Evolutionary conservation across 2,113 vertebrate genomes (phyloP), one percentile per base, ranked within the genome.

Genomic region (Prolemur simus): DNA sequence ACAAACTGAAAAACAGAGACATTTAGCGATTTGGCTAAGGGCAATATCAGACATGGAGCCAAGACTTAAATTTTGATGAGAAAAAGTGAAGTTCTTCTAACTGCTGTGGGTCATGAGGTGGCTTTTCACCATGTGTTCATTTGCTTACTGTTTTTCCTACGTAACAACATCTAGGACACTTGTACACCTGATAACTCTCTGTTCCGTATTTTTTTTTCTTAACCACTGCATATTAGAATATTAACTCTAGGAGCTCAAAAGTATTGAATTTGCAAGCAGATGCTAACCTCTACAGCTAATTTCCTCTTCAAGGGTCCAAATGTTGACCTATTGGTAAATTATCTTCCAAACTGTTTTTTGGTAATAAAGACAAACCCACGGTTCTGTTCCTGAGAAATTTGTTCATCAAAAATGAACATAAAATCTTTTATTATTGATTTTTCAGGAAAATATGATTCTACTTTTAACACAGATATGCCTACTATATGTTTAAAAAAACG

Each of bases 61-160:
- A 66, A 76, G n/a, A 37, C 58, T 73, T 52, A 37, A 49, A 60
- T 63, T 77, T 49, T 80, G 13, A 56, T 87, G 12, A 82, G 69
- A 88, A 60, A 74, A 60, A 71, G 8, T 27, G 2, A 39, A 47
- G 52, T 71, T 71, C 91, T 47, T 63, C 47, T n/a, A 21, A 23
- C 58, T 54, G 47, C 60, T 34, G 21, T 8, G 52, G 20, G 21
- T 27, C 21, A 77, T 21, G 86, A 69, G 49, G 71, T 74, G 32
- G 32, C 18, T 54, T 49, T 68, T 77, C 5, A 60, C 39, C 89
- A 93, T 60, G 32, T 93, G 71, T 37, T 86, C 82, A 96, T 95
- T 94, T 94, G 94, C 73, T 89, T 93, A 23, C 87, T 80, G 63
- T 12, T 96, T 96, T 95, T 73, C 60, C 56, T 94, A 56, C 11